These are phyloP conservation scores for Panagrolaimus sp. DNA, from an alignment of 1,140 invertebrate genomes.

Conservation along the genomic window DNA sequence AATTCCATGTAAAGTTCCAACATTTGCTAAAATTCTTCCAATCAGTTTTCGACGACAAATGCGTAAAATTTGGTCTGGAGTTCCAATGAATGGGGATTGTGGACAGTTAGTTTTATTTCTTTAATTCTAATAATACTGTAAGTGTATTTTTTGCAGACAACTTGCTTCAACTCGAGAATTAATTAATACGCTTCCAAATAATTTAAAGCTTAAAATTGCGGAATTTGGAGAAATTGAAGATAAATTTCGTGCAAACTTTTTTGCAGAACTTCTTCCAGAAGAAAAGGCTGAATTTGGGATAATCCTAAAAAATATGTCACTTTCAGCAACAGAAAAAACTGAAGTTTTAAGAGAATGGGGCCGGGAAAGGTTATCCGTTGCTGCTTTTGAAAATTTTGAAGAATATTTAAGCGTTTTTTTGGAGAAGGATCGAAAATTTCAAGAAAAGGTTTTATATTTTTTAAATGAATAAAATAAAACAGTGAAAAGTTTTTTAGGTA, in stretches of 20 bases:
- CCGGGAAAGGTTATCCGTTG: neutral
- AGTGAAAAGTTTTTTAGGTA: neutral
- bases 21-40: neutral
- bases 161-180: neutral
- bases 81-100: neutral
- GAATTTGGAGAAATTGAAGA: constrained; percentile 9
- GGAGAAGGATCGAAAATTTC: neutral
- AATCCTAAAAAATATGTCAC: constrained; percentile 5
- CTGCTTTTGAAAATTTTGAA: constrained; percentile 11
- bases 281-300: constrained; percentile 5
- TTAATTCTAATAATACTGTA: no score
- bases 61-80: constrained; percentile 1
- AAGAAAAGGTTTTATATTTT: neutral
- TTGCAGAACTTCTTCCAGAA: constrained; percentile 6
- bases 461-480: no score
- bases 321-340: neutral
- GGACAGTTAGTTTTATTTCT: neutral
- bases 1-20: constrained; percentile 8
- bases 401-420: neutral
- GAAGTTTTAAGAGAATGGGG: neutral
- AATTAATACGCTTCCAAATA: neutral
- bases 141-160: neutral
- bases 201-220: constrained; percentile 6
- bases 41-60: neutral
- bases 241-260: constrained; percentile 3